Conservation (phyloP, 2,113 vertebrate species). For the Varanus salvator region DNA sequence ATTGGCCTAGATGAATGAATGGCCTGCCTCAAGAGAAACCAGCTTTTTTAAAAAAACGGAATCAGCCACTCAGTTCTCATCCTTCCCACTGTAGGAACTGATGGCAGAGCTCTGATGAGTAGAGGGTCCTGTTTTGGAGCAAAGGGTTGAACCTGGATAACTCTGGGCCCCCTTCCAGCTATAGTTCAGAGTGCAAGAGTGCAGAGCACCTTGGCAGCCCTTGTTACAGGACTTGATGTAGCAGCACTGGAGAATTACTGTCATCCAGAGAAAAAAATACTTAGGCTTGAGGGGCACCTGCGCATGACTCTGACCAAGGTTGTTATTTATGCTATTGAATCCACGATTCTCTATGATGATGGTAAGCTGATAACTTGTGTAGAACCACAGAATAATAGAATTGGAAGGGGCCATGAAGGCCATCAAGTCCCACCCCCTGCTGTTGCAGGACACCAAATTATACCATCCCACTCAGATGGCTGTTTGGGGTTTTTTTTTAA, state of each 20-base stretch:
- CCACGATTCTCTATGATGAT: not conserved
- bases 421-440: no score
- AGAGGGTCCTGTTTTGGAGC: not conserved
- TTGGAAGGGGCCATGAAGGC: no score
- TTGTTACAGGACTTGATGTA: not conserved
- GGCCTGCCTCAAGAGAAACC: not conserved
- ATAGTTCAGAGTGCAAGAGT: no score
- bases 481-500: no score
- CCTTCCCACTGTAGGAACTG: not conserved
- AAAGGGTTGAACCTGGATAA: not conserved
- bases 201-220: not conserved
- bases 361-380: not conserved
- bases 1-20: not conserved
- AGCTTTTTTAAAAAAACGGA: not conserved
- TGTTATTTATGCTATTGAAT: not conserved
- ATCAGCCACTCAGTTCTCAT: not conserved
- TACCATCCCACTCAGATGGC: no score
- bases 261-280: not conserved
- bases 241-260: no score
- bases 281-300: not conserved
- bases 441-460: no score
- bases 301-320: not conserved
- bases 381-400: no score
- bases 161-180: not conserved
- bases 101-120: not conserved